Evolutionary conservation across 1,140 invertebrate species (phyloP).

Genomic region (Habropoda laboriosa): DNA sequence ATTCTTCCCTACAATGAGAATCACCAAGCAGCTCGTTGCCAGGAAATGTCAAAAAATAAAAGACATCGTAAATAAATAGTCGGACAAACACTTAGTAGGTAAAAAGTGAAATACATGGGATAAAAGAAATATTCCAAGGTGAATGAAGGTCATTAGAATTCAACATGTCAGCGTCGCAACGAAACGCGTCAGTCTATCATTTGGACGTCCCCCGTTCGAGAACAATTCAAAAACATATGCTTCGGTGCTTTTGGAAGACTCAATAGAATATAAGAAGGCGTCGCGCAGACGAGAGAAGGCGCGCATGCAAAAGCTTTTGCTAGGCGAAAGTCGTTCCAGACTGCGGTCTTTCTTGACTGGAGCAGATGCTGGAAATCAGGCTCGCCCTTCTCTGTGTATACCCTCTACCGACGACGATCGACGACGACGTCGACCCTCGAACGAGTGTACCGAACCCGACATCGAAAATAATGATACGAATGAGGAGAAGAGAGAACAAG

Average conservation of each 20-base stretch:
- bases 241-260: slow-evolving; percentile 29
- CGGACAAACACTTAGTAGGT: not conserved
- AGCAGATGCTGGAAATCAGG: slow-evolving; percentile 78
- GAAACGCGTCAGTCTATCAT: slow-evolving; percentile 36
- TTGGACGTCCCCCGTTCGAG: slow-evolving; percentile 19
- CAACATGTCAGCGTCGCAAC: slow-evolving; percentile 5
- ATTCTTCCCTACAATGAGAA: too few species aligned
- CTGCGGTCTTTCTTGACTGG: slow-evolving; percentile 49
- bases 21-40: too few species aligned
- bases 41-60: not conserved
- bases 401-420: slow-evolving; percentile 60
- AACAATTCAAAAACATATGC: slow-evolving; percentile 54
- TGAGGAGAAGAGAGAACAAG: slow-evolving; percentile 56
- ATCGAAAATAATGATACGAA: slow-evolving; percentile 69
- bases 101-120: not conserved
- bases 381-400: slow-evolving; percentile 63
- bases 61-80: not conserved
- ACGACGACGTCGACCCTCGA: slow-evolving; percentile 69
- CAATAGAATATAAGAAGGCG: slow-evolving; percentile 42
- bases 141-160: slow-evolving; percentile 39
- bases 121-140: not conserved
- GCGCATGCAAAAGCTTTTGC: slow-evolving; percentile 52
- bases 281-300: slow-evolving; percentile 32
- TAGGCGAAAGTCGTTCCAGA: slow-evolving; percentile 44
- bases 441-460: slow-evolving; percentile 66